Evolutionary conservation across 2,797 vertebrate species (phyloP).

Genomic region (Muscicapa striata): DNA sequence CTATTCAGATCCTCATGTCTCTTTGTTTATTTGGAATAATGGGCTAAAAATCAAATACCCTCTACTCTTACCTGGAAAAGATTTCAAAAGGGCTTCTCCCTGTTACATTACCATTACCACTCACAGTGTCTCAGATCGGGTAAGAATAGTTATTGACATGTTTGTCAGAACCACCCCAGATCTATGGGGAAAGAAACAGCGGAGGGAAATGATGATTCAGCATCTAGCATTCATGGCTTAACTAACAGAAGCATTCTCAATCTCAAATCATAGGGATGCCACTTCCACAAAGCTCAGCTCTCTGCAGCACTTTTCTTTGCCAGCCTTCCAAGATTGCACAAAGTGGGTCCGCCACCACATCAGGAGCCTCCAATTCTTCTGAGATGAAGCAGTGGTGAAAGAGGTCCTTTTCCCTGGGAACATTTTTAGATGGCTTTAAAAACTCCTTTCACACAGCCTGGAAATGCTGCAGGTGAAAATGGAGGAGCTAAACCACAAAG

Average conservation of each 20-base stretch:
- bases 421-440: neutral
- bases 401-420: neutral
- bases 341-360: neutral
- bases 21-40: neutral
- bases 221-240: neutral
- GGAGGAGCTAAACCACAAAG: neutral
- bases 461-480: neutral
- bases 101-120: neutral
- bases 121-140: neutral
- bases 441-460: neutral
- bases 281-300: neutral
- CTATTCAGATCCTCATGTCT: neutral
- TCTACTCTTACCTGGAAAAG: neutral
- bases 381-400: neutral
- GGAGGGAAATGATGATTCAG: neutral
- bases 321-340: neutral
- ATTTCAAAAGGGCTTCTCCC: neutral
- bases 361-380: neutral
- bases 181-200: neutral
- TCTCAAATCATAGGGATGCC: neutral
- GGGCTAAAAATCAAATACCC: neutral
- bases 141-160: neutral
- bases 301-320: neutral
- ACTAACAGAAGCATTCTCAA: neutral
- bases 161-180: neutral